Base-by-base conservation (phyloP, 1,140 invertebrate genomes). In the silkworm (Bombyx mori) region DNA sequence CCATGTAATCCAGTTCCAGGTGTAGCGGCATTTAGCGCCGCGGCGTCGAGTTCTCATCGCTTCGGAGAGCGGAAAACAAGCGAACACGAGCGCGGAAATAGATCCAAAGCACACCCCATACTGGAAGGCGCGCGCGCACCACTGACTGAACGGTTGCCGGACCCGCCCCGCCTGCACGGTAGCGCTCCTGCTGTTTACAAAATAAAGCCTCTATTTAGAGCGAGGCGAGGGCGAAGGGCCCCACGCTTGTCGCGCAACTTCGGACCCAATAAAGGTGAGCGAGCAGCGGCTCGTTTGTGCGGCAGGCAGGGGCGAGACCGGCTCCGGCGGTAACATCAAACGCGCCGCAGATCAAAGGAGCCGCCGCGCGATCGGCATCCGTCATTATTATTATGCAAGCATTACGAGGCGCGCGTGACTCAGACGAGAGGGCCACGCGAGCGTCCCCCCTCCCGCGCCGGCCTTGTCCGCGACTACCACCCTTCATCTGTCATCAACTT, bases 321-420 rank as follows among this genome's bases (percentile, higher is more conserved):
- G 77, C 42, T 79, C 79, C 69, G 75, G 68, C 82, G 82, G 82
- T 77, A 70, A 86, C 73, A 86, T 86, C 83, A 86, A 86, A 86
- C 64, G 79, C 73, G 73, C 68, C 70, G 71, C 73, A 76, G 83
- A 86, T 86, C 83, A 86, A 86, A 84, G 79, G 77, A 62, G 76
- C 83, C 82, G 82, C 82, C 78, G 77, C 81, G 81, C 83, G 83
- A 86, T 86, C 83, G 83, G 83, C 83, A 84, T 86, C 82, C 82
- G 82, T 86, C 82, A 86, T 86, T 86, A 86, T 86, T 86, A 86
- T 86, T 86, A 86, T 86, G 82, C 82, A 86, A 86, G 82, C 82
- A 86, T 86, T 86, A 86, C 80, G 71, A 76, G 79, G 79, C 80
- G 82, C 79, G 79, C 82, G 82, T 86, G 82, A 86, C 78, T 86